Conservation (phyloP, 2,113 vertebrate genomes). For the Motacilla alba region DNA sequence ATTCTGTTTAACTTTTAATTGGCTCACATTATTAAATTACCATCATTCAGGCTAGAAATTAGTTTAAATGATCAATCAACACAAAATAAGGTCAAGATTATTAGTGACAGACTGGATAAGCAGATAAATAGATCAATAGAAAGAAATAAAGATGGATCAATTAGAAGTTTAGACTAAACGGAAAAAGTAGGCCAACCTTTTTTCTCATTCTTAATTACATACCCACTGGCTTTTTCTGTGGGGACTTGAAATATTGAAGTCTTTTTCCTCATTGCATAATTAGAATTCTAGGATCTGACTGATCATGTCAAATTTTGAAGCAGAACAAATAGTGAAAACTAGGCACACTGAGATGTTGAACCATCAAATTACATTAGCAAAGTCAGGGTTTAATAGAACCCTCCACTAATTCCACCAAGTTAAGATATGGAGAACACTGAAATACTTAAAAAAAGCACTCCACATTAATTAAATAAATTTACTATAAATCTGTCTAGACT, state of each 20-base stretch:
- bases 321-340: constrained; percentile 49
- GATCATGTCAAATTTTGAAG: constrained; percentile 46
- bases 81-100: constrained; percentile 42
- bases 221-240: constrained; percentile 17
- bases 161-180: not conserved
- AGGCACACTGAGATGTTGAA: constrained; percentile 1
- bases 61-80: constrained; percentile 40
- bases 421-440: not conserved
- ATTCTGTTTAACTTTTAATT: constrained; percentile 15
- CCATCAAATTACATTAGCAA: constrained; percentile 36
- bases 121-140: constrained; percentile 51
- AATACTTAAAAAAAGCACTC: not conserved
- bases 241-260: constrained; percentile 3
- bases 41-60: not conserved
- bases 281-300: constrained; percentile 17
- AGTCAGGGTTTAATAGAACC: constrained; percentile 7
- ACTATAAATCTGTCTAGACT: not conserved
- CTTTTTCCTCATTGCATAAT: constrained; percentile 37
- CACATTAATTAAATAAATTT: not conserved
- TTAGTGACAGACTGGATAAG: constrained; percentile 26
- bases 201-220: constrained; percentile 29
- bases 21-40: constrained; percentile 42
- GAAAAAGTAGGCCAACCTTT: constrained; percentile 30
- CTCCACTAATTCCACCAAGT: not conserved
- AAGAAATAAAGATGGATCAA: constrained; percentile 39